phyloP scores from a whole-genome alignment of 2,797 vertebrate species.

The Crocidura indochinensis region DNA sequence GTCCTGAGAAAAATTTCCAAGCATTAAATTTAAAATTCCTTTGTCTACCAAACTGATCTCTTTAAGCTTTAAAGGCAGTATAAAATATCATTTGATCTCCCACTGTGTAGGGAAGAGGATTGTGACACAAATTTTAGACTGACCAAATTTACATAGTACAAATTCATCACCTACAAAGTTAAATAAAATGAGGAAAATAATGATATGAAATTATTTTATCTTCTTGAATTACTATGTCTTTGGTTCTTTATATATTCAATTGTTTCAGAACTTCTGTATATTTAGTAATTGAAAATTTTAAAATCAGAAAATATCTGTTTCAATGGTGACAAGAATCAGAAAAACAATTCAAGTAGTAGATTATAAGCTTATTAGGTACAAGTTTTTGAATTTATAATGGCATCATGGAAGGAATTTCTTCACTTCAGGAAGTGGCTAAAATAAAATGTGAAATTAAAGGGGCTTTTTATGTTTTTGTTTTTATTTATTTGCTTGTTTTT shows the following conservation, averaged over 20 bases:
- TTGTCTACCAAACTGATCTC: neutral
- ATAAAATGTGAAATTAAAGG: neutral
- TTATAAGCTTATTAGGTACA: too few species aligned
- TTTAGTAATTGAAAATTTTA: neutral
- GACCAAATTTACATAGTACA: neutral
- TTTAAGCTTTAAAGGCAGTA: neutral
- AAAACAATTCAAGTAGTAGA: too few species aligned
- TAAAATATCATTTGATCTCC: neutral
- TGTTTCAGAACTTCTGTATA: neutral
- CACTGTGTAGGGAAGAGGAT: neutral
- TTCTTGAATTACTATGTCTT: neutral
- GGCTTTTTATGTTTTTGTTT: too few species aligned
- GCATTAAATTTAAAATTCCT: neutral
- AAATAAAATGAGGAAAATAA: neutral
- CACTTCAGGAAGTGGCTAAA: too few species aligned
- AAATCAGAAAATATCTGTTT: neutral
- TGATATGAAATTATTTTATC: neutral
- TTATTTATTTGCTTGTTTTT: too few species aligned
- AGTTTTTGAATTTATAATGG: too few species aligned
- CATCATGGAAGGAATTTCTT: too few species aligned
- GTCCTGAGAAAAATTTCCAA: neutral
- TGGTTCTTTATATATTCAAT: neutral
- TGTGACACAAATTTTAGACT: neutral
- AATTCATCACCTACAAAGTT: neutral
- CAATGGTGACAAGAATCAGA: neutral